phyloP scores from a whole-genome alignment of 1,140 invertebrate species.

The Zaprionus taronus region DNA sequence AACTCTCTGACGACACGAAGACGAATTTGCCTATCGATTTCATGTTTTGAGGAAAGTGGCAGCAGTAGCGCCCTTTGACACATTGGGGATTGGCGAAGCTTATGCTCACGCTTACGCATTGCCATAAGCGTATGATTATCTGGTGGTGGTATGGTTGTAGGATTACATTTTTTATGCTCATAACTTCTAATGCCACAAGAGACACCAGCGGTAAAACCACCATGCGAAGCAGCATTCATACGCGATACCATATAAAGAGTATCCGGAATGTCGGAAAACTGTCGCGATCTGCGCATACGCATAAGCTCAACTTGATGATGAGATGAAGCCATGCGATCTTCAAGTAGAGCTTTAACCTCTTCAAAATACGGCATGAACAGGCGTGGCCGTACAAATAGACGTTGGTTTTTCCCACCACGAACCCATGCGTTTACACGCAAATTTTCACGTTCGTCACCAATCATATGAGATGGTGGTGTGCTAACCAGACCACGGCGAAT shows the following conservation, averaged over 20 bases:
- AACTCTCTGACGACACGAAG: constrained; percentile 96
- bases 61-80: constrained; percentile 91
- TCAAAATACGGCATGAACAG: constrained; percentile 97
- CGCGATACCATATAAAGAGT: constrained; percentile 95
- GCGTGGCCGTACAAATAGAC: constrained; percentile 93
- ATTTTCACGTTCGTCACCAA: constrained; percentile 89
- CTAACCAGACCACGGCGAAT: constrained; percentile 94
- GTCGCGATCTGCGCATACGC: constrained; percentile 88
- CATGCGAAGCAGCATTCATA: constrained; percentile 76
- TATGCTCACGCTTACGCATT: constrained; percentile 94
- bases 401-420: constrained; percentile 90
- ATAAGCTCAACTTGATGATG: constrained; percentile 89
- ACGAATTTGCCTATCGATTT: constrained; percentile 92
- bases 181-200: constrained; percentile 86
- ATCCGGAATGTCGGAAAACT: constrained; percentile 93
- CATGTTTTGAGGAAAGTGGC: constrained; percentile 90
- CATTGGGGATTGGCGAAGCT: constrained; percentile 91
- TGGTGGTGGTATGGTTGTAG: constrained; percentile 89
- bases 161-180: constrained; percentile 87
- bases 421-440: constrained; percentile 94
- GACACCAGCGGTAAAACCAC: constrained; percentile 86
- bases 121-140: constrained; percentile 90
- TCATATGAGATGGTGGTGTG: constrained; percentile 94
- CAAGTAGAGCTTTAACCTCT: constrained; percentile 94
- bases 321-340: constrained; percentile 90